A percentile compares a stretch with the other conserved stretches of the same genome.
Evolutionary conservation across 92 coral and sea anemone genomes (phyloP).

Genomic region (Parazoanthus atlanticus): DNA sequence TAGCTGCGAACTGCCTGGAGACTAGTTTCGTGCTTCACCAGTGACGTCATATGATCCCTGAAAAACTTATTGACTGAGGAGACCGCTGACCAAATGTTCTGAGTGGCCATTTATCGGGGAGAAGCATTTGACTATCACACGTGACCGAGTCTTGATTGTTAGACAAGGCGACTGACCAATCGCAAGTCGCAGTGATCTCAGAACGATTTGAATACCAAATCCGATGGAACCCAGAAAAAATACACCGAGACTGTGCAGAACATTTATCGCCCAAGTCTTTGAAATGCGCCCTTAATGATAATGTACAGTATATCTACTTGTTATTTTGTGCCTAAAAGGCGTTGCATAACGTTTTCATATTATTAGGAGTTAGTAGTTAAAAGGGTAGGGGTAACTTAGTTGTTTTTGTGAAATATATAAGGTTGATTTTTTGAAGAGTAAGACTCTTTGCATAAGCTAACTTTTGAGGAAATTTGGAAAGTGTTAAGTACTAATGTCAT

Average conservation of each 20-base stretch:
- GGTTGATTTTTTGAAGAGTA: slow-evolving; percentile 24
- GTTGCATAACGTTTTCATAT: slow-evolving; percentile 28
- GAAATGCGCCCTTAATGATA: slow-evolving; percentile 9
- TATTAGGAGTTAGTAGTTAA: background rate
- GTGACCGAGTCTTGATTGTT: background rate
- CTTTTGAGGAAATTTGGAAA: background rate
- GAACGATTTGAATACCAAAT: slow-evolving; percentile 1
- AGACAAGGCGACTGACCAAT: background rate
- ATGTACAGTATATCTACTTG: slow-evolving; percentile 25
- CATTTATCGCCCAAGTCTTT: background rate
- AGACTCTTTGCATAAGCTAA: slow-evolving; percentile 18
- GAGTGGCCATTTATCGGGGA: background rate
- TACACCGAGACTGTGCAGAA: slow-evolving; percentile 6
- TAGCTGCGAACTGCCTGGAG: background rate
- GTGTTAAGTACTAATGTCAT: background rate
- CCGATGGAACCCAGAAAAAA: background rate
- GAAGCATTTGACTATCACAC: background rate
- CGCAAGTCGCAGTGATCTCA: background rate
- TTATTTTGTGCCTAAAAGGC: slow-evolving; percentile 11
- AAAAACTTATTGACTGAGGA: background rate
- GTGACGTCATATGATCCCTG: slow-evolving; percentile 21
- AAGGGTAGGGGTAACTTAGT: background rate
- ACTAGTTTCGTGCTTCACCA: background rate
- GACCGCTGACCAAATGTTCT: slow-evolving; percentile 5
- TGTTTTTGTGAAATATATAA: background rate